A percentile compares a stretch with the other conserved stretches of the same genome.
These are phyloP conservation scores for Lymantria dispar DNA, from an alignment of 2,888 invertebrate genomes.

Conservation along the genomic window DNA sequence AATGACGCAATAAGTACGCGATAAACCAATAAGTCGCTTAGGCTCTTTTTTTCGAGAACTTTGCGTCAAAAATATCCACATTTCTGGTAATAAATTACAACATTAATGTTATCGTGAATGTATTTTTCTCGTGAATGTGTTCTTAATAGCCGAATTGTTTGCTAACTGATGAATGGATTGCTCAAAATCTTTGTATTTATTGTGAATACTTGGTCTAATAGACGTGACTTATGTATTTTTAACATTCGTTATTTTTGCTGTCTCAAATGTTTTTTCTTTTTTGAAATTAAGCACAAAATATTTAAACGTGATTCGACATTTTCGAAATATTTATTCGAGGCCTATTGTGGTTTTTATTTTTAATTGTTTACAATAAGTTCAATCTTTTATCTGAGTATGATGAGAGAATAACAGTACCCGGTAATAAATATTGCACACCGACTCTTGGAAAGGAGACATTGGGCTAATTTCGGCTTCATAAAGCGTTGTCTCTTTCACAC, in stretches of 20 bases:
- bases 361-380: slow-evolving; percentile 9
- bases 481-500: too few species aligned
- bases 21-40: too few species aligned
- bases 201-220: slow-evolving; percentile 53
- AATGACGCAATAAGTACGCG: too few species aligned
- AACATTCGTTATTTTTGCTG: slow-evolving; percentile 19
- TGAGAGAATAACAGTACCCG: neutral
- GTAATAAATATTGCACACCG: too few species aligned
- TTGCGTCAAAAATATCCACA: slow-evolving; percentile 4
- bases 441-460: too few species aligned
- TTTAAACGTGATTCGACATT: slow-evolving; percentile 22
- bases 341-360: slow-evolving; percentile 29
- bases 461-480: too few species aligned
- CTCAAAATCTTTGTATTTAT: slow-evolving; percentile 57
- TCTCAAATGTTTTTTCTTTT: slow-evolving; percentile 3
- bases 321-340: slow-evolving; percentile 22
- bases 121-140: neutral
- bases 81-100: neutral
- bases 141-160: slow-evolving; percentile 12
- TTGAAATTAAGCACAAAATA: slow-evolving; percentile 34
- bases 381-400: neutral
- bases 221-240: slow-evolving; percentile 28
- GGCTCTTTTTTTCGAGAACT: too few species aligned
- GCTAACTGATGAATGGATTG: slow-evolving; percentile 44
- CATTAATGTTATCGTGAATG: neutral